A percentile compares a stretch with the other conserved stretches of the same genome.
These are phyloP conservation scores for Globia sparganii DNA, from an alignment of 2,888 invertebrate species.

Conservation along the genomic window DNA sequence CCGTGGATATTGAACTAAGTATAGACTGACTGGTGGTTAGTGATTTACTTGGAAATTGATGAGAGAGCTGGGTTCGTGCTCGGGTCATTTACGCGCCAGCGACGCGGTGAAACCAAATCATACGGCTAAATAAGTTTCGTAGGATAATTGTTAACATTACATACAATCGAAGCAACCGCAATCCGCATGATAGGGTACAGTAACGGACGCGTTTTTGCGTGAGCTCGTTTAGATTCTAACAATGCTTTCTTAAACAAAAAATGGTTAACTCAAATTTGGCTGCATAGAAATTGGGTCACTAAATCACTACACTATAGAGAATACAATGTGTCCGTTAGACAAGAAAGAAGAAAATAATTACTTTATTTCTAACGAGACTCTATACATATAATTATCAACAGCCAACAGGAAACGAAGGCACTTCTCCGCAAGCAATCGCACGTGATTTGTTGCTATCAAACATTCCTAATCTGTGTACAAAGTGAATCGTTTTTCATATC, in stretches of 20 bases:
- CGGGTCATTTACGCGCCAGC: conserved; percentile 72
- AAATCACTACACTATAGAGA: conserved; percentile 68
- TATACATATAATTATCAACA: conserved; percentile 52
- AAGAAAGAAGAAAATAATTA: conserved; percentile 69
- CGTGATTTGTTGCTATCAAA: conserved; percentile 57
- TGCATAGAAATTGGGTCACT: conserved; percentile 75
- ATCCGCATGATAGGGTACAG: conserved; percentile 72
- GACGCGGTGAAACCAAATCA: conserved; percentile 67
- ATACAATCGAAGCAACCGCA: conserved; percentile 81
- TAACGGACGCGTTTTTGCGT: conserved; percentile 82
- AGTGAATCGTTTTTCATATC: conserved; percentile 53
- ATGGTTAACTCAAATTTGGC: conserved; percentile 75
- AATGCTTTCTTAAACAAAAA: conserved; percentile 78
- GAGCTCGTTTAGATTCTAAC: conserved; percentile 75
- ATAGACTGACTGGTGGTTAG: conserved; percentile 65
- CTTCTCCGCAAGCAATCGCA: conserved; percentile 40
- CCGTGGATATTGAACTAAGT: conserved; percentile 66
- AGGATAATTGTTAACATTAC: conserved; percentile 78
- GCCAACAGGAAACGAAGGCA: conserved; percentile 45
- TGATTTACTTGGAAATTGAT: conserved; percentile 75
- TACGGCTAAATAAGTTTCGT: conserved; percentile 69
- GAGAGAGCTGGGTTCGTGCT: conserved; percentile 70
- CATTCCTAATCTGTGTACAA: conserved; percentile 45
- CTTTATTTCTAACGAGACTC: conserved; percentile 64
- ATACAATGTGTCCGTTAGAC: conserved; percentile 68